phyloP scores from a whole-genome alignment of 2,888 invertebrate genomes.

The Pseudococcus jackbeardsleyi region DNA sequence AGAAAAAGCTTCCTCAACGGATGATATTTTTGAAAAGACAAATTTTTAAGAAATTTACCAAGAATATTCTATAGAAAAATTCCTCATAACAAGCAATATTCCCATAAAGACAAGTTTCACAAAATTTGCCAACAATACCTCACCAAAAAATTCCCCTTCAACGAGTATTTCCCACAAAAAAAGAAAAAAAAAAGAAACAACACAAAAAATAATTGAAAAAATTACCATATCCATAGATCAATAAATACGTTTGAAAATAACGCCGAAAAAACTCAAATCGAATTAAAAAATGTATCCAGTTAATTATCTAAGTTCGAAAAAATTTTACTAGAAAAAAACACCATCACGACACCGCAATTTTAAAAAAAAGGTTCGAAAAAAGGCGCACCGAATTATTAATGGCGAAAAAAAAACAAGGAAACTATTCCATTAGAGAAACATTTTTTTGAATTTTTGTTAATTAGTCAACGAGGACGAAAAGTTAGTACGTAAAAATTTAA shows the following conservation, averaged over 20 bases:
- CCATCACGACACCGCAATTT: slow-evolving; percentile 27
- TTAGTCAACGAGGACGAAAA: not conserved
- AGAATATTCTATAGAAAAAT: no score
- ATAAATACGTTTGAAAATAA: not conserved
- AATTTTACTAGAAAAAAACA: not conserved
- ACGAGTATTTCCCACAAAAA: no score
- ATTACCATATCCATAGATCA: not conserved
- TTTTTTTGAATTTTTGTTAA: slow-evolving; percentile 21
- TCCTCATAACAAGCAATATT: no score
- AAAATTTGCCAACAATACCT: not conserved
- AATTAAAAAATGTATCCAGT: not conserved
- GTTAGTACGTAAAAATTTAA: slow-evolving; percentile 34
- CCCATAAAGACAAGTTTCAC: not conserved
- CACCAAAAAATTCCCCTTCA: not conserved
- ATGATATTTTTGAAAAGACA: not conserved
- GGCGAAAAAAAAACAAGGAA: not conserved
- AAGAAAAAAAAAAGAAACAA: not conserved
- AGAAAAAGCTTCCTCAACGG: no score
- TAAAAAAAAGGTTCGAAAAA: slow-evolving; percentile 37
- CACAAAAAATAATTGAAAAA: not conserved
- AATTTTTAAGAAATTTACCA: not conserved
- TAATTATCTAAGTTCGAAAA: not conserved
- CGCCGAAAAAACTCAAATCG: not conserved
- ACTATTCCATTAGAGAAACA: not conserved
- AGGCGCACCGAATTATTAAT: not conserved